phyloP scores from a whole-genome alignment of 2,888 invertebrate genomes.

The Cephus sareptanus region DNA sequence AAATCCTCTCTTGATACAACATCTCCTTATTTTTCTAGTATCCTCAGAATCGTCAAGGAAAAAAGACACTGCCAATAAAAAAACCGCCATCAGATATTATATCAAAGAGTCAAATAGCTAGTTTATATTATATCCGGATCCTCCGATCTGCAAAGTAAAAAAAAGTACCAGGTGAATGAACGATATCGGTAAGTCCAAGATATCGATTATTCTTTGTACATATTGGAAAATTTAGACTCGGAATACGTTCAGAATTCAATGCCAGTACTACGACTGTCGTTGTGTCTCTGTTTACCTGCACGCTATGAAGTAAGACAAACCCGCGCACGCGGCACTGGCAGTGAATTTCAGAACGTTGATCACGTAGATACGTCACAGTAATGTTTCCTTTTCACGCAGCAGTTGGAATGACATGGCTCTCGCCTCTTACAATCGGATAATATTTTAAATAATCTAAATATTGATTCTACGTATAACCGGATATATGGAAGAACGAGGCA shows the following conservation, averaged over 20 bases:
- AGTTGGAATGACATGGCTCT: neutral
- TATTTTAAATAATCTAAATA: neutral
- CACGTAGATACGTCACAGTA: neutral
- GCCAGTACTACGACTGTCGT: no score
- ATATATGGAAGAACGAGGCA: neutral
- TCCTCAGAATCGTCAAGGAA: neutral
- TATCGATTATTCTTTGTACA: neutral
- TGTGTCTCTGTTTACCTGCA: no score
- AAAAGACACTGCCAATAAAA: neutral
- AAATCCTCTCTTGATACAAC: neutral
- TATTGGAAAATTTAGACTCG: neutral
- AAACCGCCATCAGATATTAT: neutral
- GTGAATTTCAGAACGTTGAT: neutral
- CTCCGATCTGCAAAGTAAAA: neutral
- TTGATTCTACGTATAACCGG: neutral
- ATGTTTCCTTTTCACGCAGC: neutral
- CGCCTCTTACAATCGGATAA: neutral
- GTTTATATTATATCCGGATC: neutral
- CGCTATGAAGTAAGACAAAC: no score
- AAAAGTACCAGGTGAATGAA: neutral
- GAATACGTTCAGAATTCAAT: no score
- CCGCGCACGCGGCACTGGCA: no score
- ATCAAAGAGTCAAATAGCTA: neutral
- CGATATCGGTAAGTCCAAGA: neutral
- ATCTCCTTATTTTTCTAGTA: neutral